Base-by-base conservation (phyloP, 2,888 invertebrate genomes). In the Trypoxylon attenuatum region DNA sequence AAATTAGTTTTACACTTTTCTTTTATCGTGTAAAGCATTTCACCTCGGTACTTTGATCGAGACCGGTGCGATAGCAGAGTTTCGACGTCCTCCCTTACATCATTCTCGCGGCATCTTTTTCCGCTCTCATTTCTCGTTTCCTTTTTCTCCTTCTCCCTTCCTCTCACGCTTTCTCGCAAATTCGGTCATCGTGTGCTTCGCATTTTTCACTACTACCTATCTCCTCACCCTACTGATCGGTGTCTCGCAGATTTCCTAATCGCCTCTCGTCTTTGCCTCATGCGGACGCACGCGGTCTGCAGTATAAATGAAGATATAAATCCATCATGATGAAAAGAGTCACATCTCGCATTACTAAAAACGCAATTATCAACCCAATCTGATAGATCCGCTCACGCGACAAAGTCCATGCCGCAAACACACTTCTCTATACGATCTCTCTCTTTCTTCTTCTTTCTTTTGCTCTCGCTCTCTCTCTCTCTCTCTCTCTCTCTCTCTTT, bases 51-150 rank as follows among this genome's bases (percentile, higher is more conserved):
- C 55, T 55, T 56, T 57, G 53, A 59, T 51, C 64, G 63, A 62
- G 52, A 60, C 64, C 67, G 39, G 53, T 51, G 43, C 52, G 76
- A 73, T 80, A 77, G 79, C 80, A 80, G 78, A 78, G 76, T 69
- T 72, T 74, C 80, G 76, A 76, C 73, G 49, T 67, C 65, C 52
- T 51, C 55, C 45, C 50, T 33, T 33, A 33, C 18, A 16, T 49
- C 50, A 50, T n/a, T n/a, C n/a, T n/a, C n/a, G n/a, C n/a, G n/a
- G n/a, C n/a, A n/a, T n/a, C n/a, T n/a, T 46, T 29, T 43, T 27
- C 47, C 57, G 50, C 46, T 49, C 38, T 5, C 58, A 21, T 46
- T 21, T 59, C 42, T 51, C 13, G 19, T 13, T 15, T 8, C 42
- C 22, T 21, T 43, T 13, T 50, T 45, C 8, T 13, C 21, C 39